Base-by-base conservation (phyloP, 2,888 invertebrate genomes). In the Allacma fusca region DNA sequence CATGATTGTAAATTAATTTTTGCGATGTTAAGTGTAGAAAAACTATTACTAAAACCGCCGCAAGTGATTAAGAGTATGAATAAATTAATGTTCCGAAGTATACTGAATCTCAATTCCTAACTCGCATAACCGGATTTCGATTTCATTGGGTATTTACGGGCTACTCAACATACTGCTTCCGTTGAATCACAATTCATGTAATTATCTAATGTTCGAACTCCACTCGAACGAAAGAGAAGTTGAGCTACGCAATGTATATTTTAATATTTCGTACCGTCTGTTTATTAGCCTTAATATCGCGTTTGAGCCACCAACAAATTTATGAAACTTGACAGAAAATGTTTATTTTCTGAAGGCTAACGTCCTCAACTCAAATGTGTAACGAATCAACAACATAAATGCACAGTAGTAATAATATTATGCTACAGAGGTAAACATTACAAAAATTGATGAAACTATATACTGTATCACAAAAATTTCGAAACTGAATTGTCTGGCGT, bases 341-440 rank as follows among this genome's bases (percentile, higher is more conserved):
- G 5, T 68, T 34, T 68, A 68, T 68, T 68, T 68, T n/a, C 62
- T 62, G 23, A 9, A 62, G 24, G 26, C 23, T 62, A 50, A 19
- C 24, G 26, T 62, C 26, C 62, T 62, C 24, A 12, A 62, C 4
- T n/a, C 4, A 57, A 62, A 23, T 24, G 13, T 62, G 2, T 2
- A 50, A 59, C 50, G 24, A 59, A 71, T 71, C 29, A 59, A 57
- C 71, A 71, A 19, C 50, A 16, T 29, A 26, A 71, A 71, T 71
- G 59, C 59, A 71, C 4, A 26, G 50, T 28, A 40, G 40, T 59
- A 50, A 50, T n/a, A 50, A 50, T 50, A 71, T 71, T 59, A 71
- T 71, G 71, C 71, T 71, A 57, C 21, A 71, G 21, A 70, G 44
- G n/a, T 50, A 21, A n/a, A 70, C 70, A 44, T 28, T 67, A 28